These are phyloP conservation scores for Monochamus alternatus DNA, from an alignment of 2,888 invertebrate genomes.

Conservation along the genomic window DNA sequence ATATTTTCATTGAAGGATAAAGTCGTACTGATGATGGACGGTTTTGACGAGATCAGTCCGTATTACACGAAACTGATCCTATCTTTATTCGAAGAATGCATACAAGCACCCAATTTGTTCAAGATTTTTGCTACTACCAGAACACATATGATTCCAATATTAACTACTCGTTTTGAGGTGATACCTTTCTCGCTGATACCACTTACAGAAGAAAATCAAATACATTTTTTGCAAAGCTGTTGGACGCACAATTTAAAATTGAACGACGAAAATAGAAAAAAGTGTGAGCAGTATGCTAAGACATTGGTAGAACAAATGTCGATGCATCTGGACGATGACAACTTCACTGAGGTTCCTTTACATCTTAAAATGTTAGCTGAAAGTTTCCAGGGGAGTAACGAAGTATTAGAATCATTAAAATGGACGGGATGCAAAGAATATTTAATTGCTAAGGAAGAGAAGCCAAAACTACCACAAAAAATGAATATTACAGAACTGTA, in stretches of 20 bases:
- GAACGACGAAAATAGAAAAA: not conserved
- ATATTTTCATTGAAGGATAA: constrained; percentile 2
- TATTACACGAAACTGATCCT: not conserved
- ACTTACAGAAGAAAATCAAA: constrained; percentile 14
- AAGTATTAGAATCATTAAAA: not conserved
- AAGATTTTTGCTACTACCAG: constrained; percentile 33
- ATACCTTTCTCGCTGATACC: constrained; percentile 18
- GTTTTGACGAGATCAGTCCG: constrained; percentile 29
- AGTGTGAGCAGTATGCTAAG: constrained; percentile 10
- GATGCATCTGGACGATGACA: no score
- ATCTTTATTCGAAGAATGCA: constrained; percentile 2
- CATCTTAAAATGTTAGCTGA: not conserved
- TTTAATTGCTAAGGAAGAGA: not conserved
- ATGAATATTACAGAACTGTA: constrained; percentile 29
- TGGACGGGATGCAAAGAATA: constrained; percentile 34
- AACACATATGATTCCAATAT: not conserved
- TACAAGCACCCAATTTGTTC: not conserved
- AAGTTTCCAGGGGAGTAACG: not conserved
- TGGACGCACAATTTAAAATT: constrained; percentile 17
- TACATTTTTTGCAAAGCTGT: constrained; percentile 9
- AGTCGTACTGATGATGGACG: constrained; percentile 25
- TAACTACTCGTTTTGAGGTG: not conserved
- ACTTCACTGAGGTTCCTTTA: no score
- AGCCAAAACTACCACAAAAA: not conserved
- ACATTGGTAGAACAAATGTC: constrained; percentile 1